Base-by-base conservation (phyloP, 2,888 invertebrate genomes). In the Lasioglossum pauxillum region DNA sequence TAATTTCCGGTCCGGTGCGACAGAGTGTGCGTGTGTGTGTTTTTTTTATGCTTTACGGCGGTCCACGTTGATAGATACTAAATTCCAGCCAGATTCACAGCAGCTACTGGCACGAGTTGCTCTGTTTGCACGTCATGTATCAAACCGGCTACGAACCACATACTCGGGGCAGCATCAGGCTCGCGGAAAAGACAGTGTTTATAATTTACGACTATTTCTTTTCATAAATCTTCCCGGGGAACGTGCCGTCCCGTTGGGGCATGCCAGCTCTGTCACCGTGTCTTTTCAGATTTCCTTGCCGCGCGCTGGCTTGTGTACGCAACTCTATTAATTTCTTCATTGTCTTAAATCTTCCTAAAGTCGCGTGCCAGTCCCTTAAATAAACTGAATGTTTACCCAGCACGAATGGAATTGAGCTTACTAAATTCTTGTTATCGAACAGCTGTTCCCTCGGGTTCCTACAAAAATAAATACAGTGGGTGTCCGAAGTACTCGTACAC, bases 141-240 rank as follows among this genome's bases (percentile, higher is more conserved):
- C 90, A 90, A 88, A 84, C 71, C 73, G 78, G 41, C 73, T 75
- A 35, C 57, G 75, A 60, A 81, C 83, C 82, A 60, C 78, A 57
- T 46, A 49, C 75, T 60, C 73, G 67, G n/a, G 75, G 67, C 46
- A 83, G 71, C 81, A 49, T 81, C 88, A 72, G 74, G 78, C 79
- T 78, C 84, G 83, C 79, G 86, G 53, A 75, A 75, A 74, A 78
- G 74, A 81, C 83, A 73, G 80, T 88, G 85, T 92, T 92, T 87
- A 92, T 92, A 92, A 92, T 92, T 92, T 91, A 92, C 89, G 90
- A 88, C 89, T 87, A 90, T 91, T 91, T 88, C 92, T 92, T 92
- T 92, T 88, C 91, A 92, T 92, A 92, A 92, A 92, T 91, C 91
- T 90, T 85, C 75, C 41, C 64, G 31, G 74, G 81, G 67, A 84